These are phyloP conservation scores for Pipistrellus pygmaeus DNA, from an alignment of 2,797 vertebrate species.

Conservation along the genomic window DNA sequence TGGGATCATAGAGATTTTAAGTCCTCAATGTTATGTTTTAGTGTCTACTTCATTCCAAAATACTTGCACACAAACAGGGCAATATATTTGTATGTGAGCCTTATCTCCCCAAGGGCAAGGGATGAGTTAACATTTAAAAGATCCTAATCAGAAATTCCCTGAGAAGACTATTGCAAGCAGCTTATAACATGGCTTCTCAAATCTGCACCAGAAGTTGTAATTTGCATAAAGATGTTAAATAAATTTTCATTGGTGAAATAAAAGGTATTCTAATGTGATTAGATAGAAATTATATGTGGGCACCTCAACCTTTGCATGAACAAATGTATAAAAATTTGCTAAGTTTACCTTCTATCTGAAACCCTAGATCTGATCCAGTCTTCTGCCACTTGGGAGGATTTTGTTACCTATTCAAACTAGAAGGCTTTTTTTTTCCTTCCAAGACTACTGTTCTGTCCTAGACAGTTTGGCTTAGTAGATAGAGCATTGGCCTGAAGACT, in stretches of 20 bases:
- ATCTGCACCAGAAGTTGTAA: neutral
- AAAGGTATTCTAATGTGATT: neutral
- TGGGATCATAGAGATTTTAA: constrained; percentile 14
- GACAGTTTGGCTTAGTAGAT: too few relatives aligned
- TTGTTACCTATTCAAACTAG: neutral
- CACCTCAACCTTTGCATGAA: neutral
- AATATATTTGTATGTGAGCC: neutral
- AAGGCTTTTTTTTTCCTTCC: neutral
- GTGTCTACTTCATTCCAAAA: neutral
- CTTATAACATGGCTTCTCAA: constrained; percentile 14
- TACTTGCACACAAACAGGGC: neutral
- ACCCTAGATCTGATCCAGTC: neutral
- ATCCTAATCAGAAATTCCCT: neutral
- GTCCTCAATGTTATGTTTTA: neutral
- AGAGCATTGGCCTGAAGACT: too few relatives aligned
- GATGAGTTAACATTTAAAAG: neutral
- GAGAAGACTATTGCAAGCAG: neutral
- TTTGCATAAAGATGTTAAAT: neutral
- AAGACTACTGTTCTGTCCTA: neutral
- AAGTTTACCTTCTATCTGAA: neutral
- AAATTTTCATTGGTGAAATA: constrained; percentile 25
- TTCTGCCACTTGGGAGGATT: neutral
- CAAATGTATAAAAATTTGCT: neutral
- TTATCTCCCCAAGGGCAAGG: neutral
- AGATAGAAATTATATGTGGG: neutral